phyloP scores from a whole-genome alignment of 37 sponge, comb jelly and placozoan genomes.

The Lycopodina hypogea region DNA sequence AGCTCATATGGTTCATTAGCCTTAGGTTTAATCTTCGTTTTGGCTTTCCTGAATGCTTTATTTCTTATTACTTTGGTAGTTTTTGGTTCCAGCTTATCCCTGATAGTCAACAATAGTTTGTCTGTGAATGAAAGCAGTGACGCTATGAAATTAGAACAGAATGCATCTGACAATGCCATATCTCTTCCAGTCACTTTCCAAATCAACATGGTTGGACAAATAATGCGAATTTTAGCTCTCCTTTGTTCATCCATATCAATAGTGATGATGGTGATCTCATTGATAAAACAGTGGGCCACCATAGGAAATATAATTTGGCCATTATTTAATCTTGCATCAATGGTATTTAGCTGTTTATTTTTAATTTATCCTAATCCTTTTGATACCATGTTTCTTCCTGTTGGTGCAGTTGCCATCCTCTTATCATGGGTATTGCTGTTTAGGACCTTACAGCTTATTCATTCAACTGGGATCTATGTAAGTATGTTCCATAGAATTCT shows the following conservation, averaged over 20 bases:
- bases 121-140: background rate
- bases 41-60: slow-evolving; percentile 39
- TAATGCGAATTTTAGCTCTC: slow-evolving; percentile 5
- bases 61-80: slow-evolving; percentile 51
- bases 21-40: slow-evolving; percentile 1
- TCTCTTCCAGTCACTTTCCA: background rate
- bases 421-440: slow-evolving; percentile 69
- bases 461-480: slow-evolving; percentile 70
- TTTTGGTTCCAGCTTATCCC: slow-evolving; percentile 12
- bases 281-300: background rate
- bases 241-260: background rate
- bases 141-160: background rate
- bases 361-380: slow-evolving; percentile 19
- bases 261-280: background rate
- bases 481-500: slow-evolving; percentile 74
- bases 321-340: background rate
- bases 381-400: slow-evolving; percentile 26
- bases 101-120: background rate
- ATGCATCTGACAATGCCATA: background rate
- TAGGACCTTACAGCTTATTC: slow-evolving; percentile 53
- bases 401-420: slow-evolving; percentile 67
- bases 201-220: background rate
- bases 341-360: slow-evolving; percentile 22
- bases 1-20: slow-evolving; percentile 55
- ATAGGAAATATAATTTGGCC: background rate